A percentile compares a stretch with the other conserved stretches of the same genome.
Evolutionary conservation across 53 echinoderm and acorn worm genomes (phyloP).

Genomic region (Crossaster papposus): DNA sequence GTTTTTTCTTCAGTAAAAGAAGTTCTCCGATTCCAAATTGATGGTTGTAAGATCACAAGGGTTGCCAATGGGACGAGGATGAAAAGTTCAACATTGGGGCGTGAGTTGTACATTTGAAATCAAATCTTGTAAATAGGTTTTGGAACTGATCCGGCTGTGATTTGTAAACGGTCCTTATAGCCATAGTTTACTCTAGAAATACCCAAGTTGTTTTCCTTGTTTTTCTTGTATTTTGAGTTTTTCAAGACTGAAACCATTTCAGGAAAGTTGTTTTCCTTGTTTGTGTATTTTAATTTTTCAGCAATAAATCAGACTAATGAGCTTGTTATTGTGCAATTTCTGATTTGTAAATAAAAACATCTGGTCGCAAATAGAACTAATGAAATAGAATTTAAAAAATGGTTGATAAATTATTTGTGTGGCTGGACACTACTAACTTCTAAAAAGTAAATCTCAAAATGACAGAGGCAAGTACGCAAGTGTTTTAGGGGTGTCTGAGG

Average conservation of each 20-base stretch:
- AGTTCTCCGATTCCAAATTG: background rate
- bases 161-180: background rate
- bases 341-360: background rate
- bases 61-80: background rate
- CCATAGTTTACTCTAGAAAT: background rate
- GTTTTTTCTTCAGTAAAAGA: background rate
- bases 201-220: background rate
- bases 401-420: background rate
- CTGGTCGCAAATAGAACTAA: background rate
- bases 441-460: background rate
- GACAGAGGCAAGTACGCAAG: background rate
- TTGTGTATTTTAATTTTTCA: no score
- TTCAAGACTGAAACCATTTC: no score
- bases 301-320: background rate
- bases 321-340: background rate
- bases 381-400: background rate
- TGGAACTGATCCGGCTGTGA: background rate
- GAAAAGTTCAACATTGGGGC: background rate
- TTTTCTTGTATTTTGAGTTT: no score
- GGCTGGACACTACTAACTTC: background rate
- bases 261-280: no score
- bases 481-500: background rate
- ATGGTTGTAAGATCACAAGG: background rate
- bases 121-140: background rate
- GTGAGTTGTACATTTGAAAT: background rate